Evolutionary conservation across 2,797 vertebrate genomes (phyloP).

Genomic region (Thunnus albacares): DNA sequence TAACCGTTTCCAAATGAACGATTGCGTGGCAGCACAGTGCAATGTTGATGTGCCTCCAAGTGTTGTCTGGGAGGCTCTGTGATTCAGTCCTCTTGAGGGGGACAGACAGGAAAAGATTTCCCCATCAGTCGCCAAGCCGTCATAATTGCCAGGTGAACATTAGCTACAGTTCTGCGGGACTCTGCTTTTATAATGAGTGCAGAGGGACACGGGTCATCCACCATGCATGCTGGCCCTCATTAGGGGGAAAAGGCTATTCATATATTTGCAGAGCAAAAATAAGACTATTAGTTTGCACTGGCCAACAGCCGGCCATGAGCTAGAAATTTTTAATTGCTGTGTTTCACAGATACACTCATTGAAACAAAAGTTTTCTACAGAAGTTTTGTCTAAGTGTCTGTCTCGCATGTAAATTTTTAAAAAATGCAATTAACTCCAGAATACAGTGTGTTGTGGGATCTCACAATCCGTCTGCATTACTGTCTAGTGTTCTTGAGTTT

Average conservation of each 20-base stretch:
- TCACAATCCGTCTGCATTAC: background rate
- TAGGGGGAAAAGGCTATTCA: conserved; percentile 77
- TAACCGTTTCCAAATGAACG: conserved; percentile 72
- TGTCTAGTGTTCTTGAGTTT: conserved; percentile 9
- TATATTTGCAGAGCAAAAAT: conserved; percentile 80
- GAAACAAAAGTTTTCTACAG: conserved; percentile 50
- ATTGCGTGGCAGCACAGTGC: conserved; percentile 66
- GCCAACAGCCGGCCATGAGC: conserved; percentile 58
- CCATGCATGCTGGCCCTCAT: conserved; percentile 77
- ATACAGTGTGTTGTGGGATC: conserved; percentile 20
- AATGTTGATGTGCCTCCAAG: conserved; percentile 67
- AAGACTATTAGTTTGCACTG: conserved; percentile 78
- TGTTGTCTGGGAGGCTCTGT: conserved; percentile 60
- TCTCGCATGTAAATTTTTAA: conserved; percentile 25
- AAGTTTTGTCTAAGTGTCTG: conserved; percentile 52
- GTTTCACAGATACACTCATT: conserved; percentile 53
- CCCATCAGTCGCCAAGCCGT: conserved; percentile 66
- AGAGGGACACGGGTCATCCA: conserved; percentile 78
- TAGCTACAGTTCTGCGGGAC: conserved; percentile 61
- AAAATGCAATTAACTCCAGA: conserved; percentile 49
- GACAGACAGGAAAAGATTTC: conserved; percentile 63
- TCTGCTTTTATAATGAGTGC: conserved; percentile 83
- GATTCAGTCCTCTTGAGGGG: conserved; percentile 58
- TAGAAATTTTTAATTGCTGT: conserved; percentile 74
- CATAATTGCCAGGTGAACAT: conserved; percentile 78